A percentile compares a stretch with the other conserved stretches of the same genome.
Conservation (phyloP, 2,797 vertebrate genomes). For the Cyclopterus lumpus region DNA sequence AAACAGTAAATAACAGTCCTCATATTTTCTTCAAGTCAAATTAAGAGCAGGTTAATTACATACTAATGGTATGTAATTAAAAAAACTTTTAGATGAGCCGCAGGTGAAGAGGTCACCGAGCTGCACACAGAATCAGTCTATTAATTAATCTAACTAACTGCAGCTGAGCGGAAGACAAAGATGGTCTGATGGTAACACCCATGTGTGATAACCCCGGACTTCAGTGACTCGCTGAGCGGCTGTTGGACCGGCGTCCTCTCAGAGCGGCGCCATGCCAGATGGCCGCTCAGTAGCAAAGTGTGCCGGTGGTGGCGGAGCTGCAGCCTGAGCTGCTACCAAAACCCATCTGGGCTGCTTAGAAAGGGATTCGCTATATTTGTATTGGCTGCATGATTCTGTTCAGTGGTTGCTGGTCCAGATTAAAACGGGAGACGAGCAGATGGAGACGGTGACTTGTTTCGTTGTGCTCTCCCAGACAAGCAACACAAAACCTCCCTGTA, state of each 20-base stretch:
- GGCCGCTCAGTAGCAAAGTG: conserved; percentile 54
- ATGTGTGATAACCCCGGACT: conserved; percentile 1
- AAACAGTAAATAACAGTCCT: neutral
- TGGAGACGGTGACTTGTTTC: conserved; percentile 20
- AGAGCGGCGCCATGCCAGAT: conserved; percentile 57
- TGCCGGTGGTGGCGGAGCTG: conserved; percentile 36
- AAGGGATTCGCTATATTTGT: conserved; percentile 39
- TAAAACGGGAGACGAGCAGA: conserved; percentile 33
- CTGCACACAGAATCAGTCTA: neutral
- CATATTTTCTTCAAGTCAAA: neutral
- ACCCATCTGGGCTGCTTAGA: conserved; percentile 65
- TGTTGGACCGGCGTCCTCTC: conserved; percentile 24
- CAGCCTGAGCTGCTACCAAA: conserved; percentile 48
- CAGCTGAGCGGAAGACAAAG: conserved; percentile 11
- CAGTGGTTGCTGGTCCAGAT: conserved; percentile 29
- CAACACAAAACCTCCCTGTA: neutral
- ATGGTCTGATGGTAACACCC: conserved; percentile 9
- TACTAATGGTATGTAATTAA: neutral
- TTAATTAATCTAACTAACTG: conserved; percentile 11
- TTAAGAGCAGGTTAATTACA: neutral
- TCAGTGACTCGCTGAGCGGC: conserved; percentile 43
- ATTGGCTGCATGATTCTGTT: conserved; percentile 16
- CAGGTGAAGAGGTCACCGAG: conserved; percentile 9
- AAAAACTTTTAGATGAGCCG: neutral
- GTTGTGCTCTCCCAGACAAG: conserved; percentile 6